Conservation (phyloP, 2,797 vertebrate species). For the Rhincodon typus region DNA sequence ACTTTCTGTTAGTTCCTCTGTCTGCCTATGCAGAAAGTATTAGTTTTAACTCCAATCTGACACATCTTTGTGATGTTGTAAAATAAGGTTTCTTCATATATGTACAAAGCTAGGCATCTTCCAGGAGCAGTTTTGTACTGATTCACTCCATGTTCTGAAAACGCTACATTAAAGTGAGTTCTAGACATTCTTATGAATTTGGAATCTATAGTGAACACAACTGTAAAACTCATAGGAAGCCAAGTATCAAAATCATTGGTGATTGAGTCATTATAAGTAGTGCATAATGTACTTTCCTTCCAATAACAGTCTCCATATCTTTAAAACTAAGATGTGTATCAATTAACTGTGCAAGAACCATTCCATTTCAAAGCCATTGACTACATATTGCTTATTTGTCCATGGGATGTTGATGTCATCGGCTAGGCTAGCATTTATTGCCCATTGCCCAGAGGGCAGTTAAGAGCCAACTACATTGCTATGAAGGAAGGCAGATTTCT, state of each 20-base stretch:
- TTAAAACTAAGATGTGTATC: neutral
- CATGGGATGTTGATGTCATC: too few relatives aligned
- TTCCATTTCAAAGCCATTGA: neutral
- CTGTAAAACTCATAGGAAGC: neutral
- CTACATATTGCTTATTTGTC: too few relatives aligned
- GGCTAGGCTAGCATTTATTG: too few relatives aligned
- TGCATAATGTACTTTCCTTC: neutral
- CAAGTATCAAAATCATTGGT: neutral
- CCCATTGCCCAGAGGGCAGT: too few relatives aligned
- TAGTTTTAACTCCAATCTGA: neutral
- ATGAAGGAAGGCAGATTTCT: too few relatives aligned
- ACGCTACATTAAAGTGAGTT: neutral
- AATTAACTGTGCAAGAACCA: neutral
- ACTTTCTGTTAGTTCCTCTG: neutral
- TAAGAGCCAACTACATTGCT: too few relatives aligned
- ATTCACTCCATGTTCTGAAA: neutral
- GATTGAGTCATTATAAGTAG: neutral
- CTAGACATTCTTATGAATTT: neutral
- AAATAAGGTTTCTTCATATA: neutral
- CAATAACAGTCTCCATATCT: neutral
- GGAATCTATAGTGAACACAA: neutral
- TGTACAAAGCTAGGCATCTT: neutral
- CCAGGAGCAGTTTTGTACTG: neutral
- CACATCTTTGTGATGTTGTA: neutral
- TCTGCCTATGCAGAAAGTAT: neutral